phyloP scores from a whole-genome alignment of 1,140 invertebrate genomes.

The Parapsyche elsis region DNA sequence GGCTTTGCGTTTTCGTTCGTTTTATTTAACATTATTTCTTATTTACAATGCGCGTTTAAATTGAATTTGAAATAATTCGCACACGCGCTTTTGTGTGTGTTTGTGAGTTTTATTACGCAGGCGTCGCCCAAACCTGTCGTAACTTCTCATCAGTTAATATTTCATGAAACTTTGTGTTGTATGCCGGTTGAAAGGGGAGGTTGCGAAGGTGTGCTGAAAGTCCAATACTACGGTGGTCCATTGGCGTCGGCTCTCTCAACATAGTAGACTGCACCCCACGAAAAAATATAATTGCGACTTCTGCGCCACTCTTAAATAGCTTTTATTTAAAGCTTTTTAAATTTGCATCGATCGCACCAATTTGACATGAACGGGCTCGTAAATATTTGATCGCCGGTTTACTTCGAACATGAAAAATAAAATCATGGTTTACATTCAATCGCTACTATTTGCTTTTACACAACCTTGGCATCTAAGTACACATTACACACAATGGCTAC shows the following conservation, averaged over 20 bases:
- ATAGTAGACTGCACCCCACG: too few relatives aligned
- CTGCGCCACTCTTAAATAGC: too few relatives aligned
- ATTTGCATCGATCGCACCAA: too few relatives aligned
- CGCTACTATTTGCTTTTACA: neutral
- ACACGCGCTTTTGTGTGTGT: conserved; percentile 10
- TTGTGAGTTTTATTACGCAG: neutral
- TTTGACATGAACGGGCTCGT: too few relatives aligned
- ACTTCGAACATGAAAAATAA: too few relatives aligned
- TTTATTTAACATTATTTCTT: neutral
- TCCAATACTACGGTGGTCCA: too few relatives aligned
- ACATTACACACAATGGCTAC: neutral
- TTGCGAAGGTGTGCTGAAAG: too few relatives aligned
- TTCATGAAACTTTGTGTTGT: conserved; percentile 23
- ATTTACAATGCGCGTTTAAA: neutral
- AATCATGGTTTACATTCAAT: too few relatives aligned
- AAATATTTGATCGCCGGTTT: too few relatives aligned
- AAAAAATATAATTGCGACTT: too few relatives aligned
- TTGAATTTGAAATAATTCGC: conserved; percentile 5
- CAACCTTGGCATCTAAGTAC: neutral
- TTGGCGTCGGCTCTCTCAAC: too few relatives aligned
- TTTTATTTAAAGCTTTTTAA: too few relatives aligned
- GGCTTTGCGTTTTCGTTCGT: neutral
- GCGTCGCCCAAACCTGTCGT: conserved; percentile 2
- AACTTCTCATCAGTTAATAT: conserved; percentile 29
- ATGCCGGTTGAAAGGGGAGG: neutral